These are phyloP conservation scores for Torymus tubicola DNA, from an alignment of 2,888 invertebrate genomes.

Conservation along the genomic window DNA sequence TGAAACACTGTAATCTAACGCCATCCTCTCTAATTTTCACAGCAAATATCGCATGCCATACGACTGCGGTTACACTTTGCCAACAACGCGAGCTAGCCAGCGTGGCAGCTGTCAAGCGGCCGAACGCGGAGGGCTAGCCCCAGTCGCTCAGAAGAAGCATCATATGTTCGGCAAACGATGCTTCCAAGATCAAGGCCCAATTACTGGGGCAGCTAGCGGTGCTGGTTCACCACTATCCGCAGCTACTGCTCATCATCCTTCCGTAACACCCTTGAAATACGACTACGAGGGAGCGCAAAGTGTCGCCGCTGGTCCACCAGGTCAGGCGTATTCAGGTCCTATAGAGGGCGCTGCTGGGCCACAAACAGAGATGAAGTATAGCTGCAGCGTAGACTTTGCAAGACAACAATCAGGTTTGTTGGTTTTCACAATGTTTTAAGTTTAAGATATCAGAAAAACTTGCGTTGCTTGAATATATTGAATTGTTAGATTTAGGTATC, in stretches of 20 bases:
- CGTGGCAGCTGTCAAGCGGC: slow-evolving; percentile 45
- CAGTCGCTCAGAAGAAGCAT: slow-evolving; percentile 92
- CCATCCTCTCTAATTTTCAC: slow-evolving; percentile 3
- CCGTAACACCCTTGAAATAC: slow-evolving; percentile 78
- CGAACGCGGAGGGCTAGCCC: slow-evolving; percentile 71
- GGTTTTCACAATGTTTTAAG: too few species aligned
- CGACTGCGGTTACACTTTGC: slow-evolving; percentile 82
- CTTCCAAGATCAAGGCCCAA: slow-evolving; percentile 81
- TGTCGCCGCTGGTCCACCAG: slow-evolving; percentile 72
- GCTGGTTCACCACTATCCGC: slow-evolving; percentile 8
- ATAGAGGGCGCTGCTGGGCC: slow-evolving; percentile 77
- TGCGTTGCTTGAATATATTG: not conserved
- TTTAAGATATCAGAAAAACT: too few species aligned
- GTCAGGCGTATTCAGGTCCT: slow-evolving; percentile 75
- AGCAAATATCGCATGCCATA: slow-evolving; percentile 85
- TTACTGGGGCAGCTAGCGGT: slow-evolving; percentile 5
- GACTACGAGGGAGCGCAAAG: slow-evolving; percentile 77
- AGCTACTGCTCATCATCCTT: slow-evolving; percentile 14
- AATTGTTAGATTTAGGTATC: too few species aligned
- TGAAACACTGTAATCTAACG: too few species aligned
- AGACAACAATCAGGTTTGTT: slow-evolving; percentile 74
- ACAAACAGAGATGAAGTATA: slow-evolving; percentile 82
- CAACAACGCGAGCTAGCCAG: not conserved
- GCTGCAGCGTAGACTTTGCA: slow-evolving; percentile 83
- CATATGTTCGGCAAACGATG: slow-evolving; percentile 94